Evolutionary conservation across 2,113 vertebrate species (phyloP).

Genomic region (Speoplatyrhinus poulsoni): DNA sequence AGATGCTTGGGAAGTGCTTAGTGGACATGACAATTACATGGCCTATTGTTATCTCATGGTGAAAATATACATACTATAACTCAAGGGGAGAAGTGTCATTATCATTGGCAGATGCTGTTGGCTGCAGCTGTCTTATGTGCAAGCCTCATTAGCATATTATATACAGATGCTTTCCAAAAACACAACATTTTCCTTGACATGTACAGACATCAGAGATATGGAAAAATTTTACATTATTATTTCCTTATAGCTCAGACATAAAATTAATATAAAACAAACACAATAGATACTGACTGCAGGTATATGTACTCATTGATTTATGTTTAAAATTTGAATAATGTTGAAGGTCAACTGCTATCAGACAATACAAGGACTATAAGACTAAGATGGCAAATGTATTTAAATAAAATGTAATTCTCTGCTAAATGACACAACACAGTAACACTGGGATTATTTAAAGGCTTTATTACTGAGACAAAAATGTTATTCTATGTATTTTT

Average conservation of each 20-base stretch:
- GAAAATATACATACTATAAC: constrained; percentile 23
- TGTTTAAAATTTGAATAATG: background rate
- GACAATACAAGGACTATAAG: background rate
- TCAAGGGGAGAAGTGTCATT: background rate
- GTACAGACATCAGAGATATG: background rate
- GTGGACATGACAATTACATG: too few species aligned
- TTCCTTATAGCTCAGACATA: too few species aligned
- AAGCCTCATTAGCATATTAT: constrained; percentile 27
- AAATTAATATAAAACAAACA: background rate
- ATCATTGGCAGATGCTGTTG: constrained; percentile 28
- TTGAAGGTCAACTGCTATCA: background rate
- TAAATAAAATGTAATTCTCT: background rate
- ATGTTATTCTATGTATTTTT: background rate
- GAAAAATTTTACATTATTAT: too few species aligned
- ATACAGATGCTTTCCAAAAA: constrained; percentile 27
- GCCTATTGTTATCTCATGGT: constrained; percentile 30
- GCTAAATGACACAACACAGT: background rate
- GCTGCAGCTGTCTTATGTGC: constrained; percentile 42
- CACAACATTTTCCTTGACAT: background rate
- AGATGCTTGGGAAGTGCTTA: too few species aligned
- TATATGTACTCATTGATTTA: background rate
- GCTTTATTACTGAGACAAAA: background rate
- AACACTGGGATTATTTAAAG: background rate
- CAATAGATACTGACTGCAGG: background rate
- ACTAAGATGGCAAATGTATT: background rate